Evolutionary conservation across 2,888 invertebrate species (phyloP), one percentile per base, ranked within the genome.

Genomic region (Onthophagus sagittarius): DNA sequence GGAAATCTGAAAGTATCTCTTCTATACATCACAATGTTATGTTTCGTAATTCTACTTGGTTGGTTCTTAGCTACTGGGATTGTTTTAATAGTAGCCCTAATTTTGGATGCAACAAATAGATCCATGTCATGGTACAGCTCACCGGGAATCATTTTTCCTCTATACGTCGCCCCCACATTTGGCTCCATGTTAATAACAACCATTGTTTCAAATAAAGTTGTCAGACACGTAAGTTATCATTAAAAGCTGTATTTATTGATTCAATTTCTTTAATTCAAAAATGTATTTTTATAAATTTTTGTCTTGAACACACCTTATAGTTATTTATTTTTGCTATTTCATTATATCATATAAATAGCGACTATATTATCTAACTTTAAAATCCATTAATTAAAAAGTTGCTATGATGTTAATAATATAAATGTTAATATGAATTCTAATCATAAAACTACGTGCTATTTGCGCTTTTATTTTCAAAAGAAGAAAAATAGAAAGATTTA

Each of bases 71-170:
- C 83, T 7, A 72, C 79, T 2, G 75, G 79, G 0, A 65, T 86
- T 0, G 79, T 82, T 11, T 73, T 86, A 3, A 72, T 83, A 0
- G 74, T 86, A 15, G 86, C 83, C 0, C 71, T 84, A 0, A 77
- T 86, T 5, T 82, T 87, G 79, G 87, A 71, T 31, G 71, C 32
- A 11, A 67, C 73, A 0, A 53, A 69, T 64, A n/a, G 39, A 14
- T 67, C 71, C 0, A 73, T 73, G 73, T 62, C 65, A n/a, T 73
- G 73, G 73, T 73, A 73, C 33, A 62, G n/a, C 15, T 9, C 32
- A 23, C 71, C 73, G 0, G 31, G 31, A 53, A 14, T 73, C 6
- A 69, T 81, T 63, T 77, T 79, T 71, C 81, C 81, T 6, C 71
- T 82, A 11, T 82, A 81, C 75, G 76, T 77, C 7, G 73, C 77